Evolutionary conservation across 2,113 vertebrate species (phyloP).

Genomic region (Sardina pilchardus): DNA sequence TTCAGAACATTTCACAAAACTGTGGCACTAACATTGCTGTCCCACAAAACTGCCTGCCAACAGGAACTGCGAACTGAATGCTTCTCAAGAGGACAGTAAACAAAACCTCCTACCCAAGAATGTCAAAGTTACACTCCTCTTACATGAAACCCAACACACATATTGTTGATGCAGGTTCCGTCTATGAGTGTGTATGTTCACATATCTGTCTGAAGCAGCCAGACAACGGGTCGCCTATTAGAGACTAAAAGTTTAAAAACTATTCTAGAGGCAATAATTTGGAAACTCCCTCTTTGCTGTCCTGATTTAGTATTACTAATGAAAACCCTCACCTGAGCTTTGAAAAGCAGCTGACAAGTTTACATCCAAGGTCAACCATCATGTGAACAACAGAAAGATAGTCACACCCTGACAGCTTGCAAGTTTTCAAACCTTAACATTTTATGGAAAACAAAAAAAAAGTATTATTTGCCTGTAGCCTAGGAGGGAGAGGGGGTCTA

Average conservation of each 20-base stretch:
- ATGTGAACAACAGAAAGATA: no score
- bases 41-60: not conserved
- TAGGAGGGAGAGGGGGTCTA: not conserved
- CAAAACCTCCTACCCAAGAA: not conserved
- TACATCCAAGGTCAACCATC: no score
- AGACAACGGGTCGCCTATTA: no score
- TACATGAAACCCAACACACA: not conserved
- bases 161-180: no score
- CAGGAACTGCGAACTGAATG: constrained; percentile 2
- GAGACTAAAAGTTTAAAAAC: no score
- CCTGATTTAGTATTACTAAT: not conserved
- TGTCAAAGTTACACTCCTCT: not conserved
- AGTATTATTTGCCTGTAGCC: not conserved
- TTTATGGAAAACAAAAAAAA: not conserved
- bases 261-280: no score
- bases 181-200: no score
- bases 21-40: not conserved
- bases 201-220: no score
- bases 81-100: constrained; percentile 5
- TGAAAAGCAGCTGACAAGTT: not conserved
- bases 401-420: no score
- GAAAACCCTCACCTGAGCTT: not conserved
- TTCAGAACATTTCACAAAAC: not conserved
- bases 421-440: no score
- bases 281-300: no score